Conservation (phyloP, 1,140 invertebrate genomes). For the Neodiprion pinetum region DNA sequence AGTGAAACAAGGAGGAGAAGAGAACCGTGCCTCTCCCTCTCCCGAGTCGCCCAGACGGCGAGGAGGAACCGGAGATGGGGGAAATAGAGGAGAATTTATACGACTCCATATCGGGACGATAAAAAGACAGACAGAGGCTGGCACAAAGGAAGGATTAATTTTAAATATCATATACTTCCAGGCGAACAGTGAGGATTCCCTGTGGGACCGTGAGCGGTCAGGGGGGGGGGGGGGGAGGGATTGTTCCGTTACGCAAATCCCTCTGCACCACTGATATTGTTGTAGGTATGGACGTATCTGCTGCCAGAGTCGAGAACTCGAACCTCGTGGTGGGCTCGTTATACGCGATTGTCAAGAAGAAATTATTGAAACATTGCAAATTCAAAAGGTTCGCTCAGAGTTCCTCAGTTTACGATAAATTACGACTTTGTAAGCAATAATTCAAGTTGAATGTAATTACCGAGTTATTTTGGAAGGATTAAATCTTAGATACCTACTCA, state of each 20-base stretch:
- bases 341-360: no score
- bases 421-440: no score
- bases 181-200: constrained; percentile 15
- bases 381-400: no score
- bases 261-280: background rate
- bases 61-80: constrained; percentile 31
- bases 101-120: constrained; percentile 58
- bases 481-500: no score
- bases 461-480: no score
- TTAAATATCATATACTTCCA: constrained; percentile 59
- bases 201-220: background rate
- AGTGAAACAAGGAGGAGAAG: constrained; percentile 47
- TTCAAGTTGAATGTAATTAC: no score
- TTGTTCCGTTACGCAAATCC: constrained; percentile 1
- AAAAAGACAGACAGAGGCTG: constrained; percentile 55
- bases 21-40: constrained; percentile 29
- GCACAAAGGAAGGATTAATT: constrained; percentile 63
- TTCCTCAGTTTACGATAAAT: no score
- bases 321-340: no score
- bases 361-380: no score
- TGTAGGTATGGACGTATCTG: no score
- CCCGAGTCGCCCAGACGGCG: constrained; percentile 23
- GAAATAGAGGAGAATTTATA: constrained; percentile 60
- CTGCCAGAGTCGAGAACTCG: no score
- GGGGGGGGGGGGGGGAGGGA: background rate